A percentile compares a stretch with the other conserved stretches of the same genome.
These are phyloP conservation scores for Nezara viridula DNA, from an alignment of 2,888 invertebrate species.

Conservation along the genomic window DNA sequence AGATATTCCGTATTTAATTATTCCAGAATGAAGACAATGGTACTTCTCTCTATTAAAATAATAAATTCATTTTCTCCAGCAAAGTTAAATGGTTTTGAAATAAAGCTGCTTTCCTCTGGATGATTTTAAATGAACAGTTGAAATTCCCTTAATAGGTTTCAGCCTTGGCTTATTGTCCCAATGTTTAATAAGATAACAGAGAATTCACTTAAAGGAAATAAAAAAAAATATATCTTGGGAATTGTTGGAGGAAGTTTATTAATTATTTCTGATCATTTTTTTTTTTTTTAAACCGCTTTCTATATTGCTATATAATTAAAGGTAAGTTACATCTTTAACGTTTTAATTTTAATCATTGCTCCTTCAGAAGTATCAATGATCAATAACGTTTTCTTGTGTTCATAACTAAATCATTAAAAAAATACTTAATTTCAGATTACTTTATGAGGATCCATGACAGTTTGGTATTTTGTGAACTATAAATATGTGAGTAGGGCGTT, in stretches of 20 bases:
- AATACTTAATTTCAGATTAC: no score
- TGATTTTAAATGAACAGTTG: slow-evolving; percentile 31
- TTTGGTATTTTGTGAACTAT: no score
- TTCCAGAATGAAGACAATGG: neutral
- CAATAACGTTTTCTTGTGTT: no score
- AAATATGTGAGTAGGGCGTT: no score
- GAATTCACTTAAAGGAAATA: neutral
- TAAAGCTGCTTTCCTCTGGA: neutral
- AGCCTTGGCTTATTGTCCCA: neutral
- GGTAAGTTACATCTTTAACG: no score
- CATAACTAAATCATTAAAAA: no score
- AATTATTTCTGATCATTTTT: neutral
- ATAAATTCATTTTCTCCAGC: neutral
- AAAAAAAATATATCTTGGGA: neutral
- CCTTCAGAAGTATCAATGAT: neutral
- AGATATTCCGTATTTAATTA: neutral
- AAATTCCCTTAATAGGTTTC: slow-evolving; percentile 31
- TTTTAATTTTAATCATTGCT: neutral
- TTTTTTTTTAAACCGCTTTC: neutral
- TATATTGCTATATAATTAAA: no score
- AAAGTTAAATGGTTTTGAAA: slow-evolving; percentile 41
- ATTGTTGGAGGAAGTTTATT: neutral
- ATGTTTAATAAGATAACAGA: slow-evolving; percentile 17
- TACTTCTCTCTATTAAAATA: neutral
- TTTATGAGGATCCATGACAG: no score